Evolutionary conservation across 2,113 vertebrate species (phyloP), one percentile per base, ranked within the genome.

Genomic region (Dasypus novemcinctus): DNA sequence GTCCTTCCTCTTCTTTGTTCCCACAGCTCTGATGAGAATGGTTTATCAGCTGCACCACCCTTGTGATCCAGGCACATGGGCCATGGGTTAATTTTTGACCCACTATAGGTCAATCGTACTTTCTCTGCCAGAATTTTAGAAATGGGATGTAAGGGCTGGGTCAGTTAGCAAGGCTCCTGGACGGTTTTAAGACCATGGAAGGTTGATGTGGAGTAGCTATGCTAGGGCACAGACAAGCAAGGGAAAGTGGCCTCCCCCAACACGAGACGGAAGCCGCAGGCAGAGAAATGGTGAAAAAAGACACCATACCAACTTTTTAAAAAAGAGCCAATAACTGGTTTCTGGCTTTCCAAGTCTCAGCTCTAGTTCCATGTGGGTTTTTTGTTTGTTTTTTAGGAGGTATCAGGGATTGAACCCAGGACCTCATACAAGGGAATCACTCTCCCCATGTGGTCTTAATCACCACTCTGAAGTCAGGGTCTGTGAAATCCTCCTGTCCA

Each of bases 51-150:
- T 21, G 54, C 20, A 12, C 2, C 11, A 63, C 4, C 12, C 27
- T 82, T 91, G 68, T 31, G 74, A 74, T 43, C 29, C 21, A 43
- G 8, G 36, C 72, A 81, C 14, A 91, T 84, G 52, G n/a, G 57
- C 18, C 36, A 82, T 23, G 13, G 20, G 78, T 59, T 79, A 69
- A 64, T 25, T 43, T 59, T 18, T 91, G 72, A 88, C 8, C 49
- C 18, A n/a, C 78, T 36, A 52, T 7, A 94, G 36, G 21, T 29
- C 78, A 94, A 33, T 61, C 7, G 18, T 64, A 52, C 31, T 85
- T 86, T 83, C 91, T 83, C 38, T 66, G 17, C 80, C 64, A 91
- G 72, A 96, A 63, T 66, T 85, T 72, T 87, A 33, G 63, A 93
- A 88, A 72, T 59, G 20, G 27, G 29, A 94, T 61, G 11, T 85